Evolutionary conservation across 2,888 invertebrate species (phyloP), one percentile per base, ranked within the genome.

Genomic region (Chrysomela aeneicollis): DNA sequence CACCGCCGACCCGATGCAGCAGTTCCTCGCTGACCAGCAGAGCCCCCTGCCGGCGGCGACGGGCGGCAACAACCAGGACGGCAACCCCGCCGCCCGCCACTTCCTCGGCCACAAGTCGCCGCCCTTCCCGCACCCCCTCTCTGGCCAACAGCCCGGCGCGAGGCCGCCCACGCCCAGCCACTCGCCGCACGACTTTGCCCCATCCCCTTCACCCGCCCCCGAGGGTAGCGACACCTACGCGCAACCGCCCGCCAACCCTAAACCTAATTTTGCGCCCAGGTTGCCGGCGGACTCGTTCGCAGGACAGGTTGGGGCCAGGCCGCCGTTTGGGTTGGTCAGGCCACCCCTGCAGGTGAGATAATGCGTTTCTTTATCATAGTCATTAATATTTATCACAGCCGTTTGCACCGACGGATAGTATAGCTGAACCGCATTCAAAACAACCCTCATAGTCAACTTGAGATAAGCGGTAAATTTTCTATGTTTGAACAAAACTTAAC

Each of bases 191-290:
- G 74, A 73, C 37, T 76, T 76, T 61, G 69, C 74, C 58, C 70
- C 75, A 55, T 72, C 74, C 58, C 70, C 75, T 55, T 72, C 77
- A 10, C 58, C 73, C 59, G 52, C 75, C 61, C 69, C 77, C 1
- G 72, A 76, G 12, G 74, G 78, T 30, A 85, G 85, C 64, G 85
- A 81, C 71, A 76, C 85, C 0, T 87, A 86, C 76, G 79, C 84
- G 32, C 86, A 86, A 71, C 83, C 86, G 49, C 86, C 87, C 30
- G 82, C 84, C 53, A 86, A 86, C 46, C 86, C 88, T 18, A 81
- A 86, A 64, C 85, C 74, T 61, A 63, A 64, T 55, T 76, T 76
- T 68, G 76, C 72, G 60, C 67, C 75, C 37, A 75, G 78, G 64
- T 72, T 77, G 70, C 76, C 47, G 21, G 52, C 61, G 3, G 85